Evolutionary conservation across 2,888 invertebrate genomes (phyloP), one percentile per base, ranked within the genome.

Genomic region (Esperia sulphurella): DNA sequence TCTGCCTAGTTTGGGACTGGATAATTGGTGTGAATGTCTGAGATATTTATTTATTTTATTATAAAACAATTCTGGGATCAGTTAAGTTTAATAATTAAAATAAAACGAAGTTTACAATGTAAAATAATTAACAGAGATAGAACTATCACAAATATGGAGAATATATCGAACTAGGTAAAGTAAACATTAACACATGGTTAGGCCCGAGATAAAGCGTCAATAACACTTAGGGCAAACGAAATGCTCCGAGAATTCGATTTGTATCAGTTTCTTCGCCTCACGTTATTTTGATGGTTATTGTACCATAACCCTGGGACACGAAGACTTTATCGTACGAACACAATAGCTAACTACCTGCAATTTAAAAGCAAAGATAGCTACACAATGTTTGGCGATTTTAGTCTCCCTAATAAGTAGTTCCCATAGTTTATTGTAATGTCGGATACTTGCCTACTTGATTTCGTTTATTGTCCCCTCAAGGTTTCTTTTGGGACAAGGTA

Each of bases 321-420:
- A 3, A 14, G 9, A 40, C 40, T 61, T 55, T 57, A 58, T 61
- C 51, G 54, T 58, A 43, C 41, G 39, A 57, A 58, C 50, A 75
- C 73, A 81, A 78, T 72, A 58, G 61, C 49, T 51, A 46, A 64
- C 69, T 83, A 82, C 83, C 83, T 83, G 82, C 68, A 55, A 61
- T 55, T 61, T 57, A 52, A 63, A 62, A 57, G 55, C 43, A 33
- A 42, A 42, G 29, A 33, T 10, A 33, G 21, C 21, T 21, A 21
- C 33, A 70, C 61, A 70, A 65, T 69, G 59, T 55, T 58, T 31
- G 63, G 60, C 64, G 59, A 59, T 59, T 59, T 59, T 63, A 62
- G 63, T 56, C 58, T 60, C 53, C 61, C 55, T 62, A 54, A 58
- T 64, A 61, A 65, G 58, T 54, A 48, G 43, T 56, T 47, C 50